Evolutionary conservation across 2,113 vertebrate genomes (phyloP), one percentile per base, ranked within the genome.

Genomic region (Sula dactylatra): DNA sequence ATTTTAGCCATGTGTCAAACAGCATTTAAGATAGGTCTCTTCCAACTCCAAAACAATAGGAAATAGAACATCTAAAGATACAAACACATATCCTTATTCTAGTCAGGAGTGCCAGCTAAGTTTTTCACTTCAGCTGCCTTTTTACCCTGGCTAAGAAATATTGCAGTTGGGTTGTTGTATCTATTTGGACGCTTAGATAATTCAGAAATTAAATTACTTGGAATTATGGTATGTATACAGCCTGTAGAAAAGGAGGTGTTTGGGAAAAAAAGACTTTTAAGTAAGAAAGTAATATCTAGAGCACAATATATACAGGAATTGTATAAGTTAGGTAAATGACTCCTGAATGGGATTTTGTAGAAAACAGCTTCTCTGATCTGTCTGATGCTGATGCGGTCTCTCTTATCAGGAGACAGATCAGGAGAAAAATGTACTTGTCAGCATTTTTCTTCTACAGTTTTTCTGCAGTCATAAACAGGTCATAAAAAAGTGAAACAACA

Each of bases 381-480:
- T 65, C 66, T 89, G 69, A 71, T 92, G 52, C 31, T 83, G 64
- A 79, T 67, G 38, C 2, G 2, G 22, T 45, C 20, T 82, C 61
- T 91, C 50, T 70, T 95, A 91, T 85, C 86, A 82, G 73, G 26
- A 87, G 36, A 29, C 4, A 66, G 45, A 90, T 86, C 66, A 25
- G 49, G 22, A 90, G 3, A 73, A 86, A 89, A 76, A 7, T n/a
- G 16, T 26, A 38, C 42, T 47, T 45, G n/a, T 95, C 89, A 97
- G 78, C 93, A 64, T 65, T 83, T 92, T 90, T 44, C 42, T 88
- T 89, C 88, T 42, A 59, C 59, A 55, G 18, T 36, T 93, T 64
- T 88, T 92, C 65, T 73, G 54, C 29, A 82, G 71, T 77, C 62
- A 91, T 91, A 95, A 97, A 82, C 47, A 82, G 40, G 26, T 79